Base-by-base conservation (phyloP, 2,797 vertebrate species). In the Falco biarmicus region DNA sequence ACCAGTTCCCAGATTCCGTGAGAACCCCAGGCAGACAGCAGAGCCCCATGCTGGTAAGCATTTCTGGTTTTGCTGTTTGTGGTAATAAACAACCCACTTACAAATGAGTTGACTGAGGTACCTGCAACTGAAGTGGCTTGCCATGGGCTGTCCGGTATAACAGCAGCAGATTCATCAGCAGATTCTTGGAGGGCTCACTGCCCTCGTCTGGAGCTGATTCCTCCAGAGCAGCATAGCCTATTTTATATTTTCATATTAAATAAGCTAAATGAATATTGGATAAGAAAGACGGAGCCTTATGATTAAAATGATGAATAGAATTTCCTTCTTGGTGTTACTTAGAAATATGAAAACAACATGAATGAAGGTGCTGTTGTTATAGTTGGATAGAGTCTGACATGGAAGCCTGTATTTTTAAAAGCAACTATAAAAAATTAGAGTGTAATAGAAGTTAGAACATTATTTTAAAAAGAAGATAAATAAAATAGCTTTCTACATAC, bases 401-500 rank as follows among this genome's bases (percentile, higher is more conserved):
- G 16, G 41, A 96, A 96, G 79, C 70, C 65, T 56, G 48, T 88
- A n/a, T 87, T 96, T 97, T 97, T 59, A 82, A 90, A 91, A 66
- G 37, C 21, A 71, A 41, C 48, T 89, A 15, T 96, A 65, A 89
- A 80, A 83, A 90, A 84, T 89, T 84, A 37, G 31, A 37, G 34
- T 4, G 0, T 93, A 97, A 63, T 75, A 83, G 45, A 82, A 91
- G 53, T 90, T 87, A 85, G 45, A 77, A 78, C 56, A 48, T 93
- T 94, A 78, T 78, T 64, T 78, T 7, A 22, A 78, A 93, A 96
- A 90, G 17, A 68, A 94, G 43, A 81, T 98, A 97, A 57, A 96
- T 94, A 96, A 95, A 97, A 93, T 97, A 96, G 70, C 95, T 97
- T 98, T 97, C 73, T 80, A 82, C 77, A 87, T 94, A 95, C 66